Conservation (phyloP, 1,140 invertebrate species). For the Steinernema feltiae region DNA sequence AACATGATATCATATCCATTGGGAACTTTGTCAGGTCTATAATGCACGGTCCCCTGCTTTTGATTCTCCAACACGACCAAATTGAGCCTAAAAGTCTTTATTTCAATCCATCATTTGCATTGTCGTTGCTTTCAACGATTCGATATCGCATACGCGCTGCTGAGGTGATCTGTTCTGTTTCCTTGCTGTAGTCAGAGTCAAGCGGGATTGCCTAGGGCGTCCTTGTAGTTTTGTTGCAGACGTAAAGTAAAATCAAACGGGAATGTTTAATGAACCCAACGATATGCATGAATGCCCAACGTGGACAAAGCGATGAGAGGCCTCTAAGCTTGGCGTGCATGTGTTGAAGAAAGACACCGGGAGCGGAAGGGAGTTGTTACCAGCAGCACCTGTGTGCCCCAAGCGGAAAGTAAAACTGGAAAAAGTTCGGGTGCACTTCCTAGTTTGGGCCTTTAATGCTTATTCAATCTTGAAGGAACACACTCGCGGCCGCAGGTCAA, state of each 20-base stretch:
- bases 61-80: constrained; percentile 51
- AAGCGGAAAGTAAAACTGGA: too few species aligned
- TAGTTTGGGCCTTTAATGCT: neutral
- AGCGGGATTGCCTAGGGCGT: too few species aligned
- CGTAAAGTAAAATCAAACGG: neutral
- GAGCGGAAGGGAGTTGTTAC: too few species aligned
- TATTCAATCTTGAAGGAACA: neutral
- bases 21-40: constrained; percentile 52
- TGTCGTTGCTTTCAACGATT: neutral
- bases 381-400: too few species aligned
- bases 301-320: too few species aligned
- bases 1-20: constrained; percentile 54
- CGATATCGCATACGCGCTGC: too few species aligned
- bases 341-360: too few species aligned
- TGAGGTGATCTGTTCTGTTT: too few species aligned
- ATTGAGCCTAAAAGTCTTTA: neutral
- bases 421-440: neutral
- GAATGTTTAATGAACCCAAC: neutral
- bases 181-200: too few species aligned
- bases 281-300: neutral
- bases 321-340: too few species aligned
- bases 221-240: neutral
- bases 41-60: constrained; percentile 49
- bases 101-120: too few species aligned
- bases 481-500: neutral